Conservation (phyloP, 2,888 invertebrate species). For the Oxyscelio sp. region DNA sequence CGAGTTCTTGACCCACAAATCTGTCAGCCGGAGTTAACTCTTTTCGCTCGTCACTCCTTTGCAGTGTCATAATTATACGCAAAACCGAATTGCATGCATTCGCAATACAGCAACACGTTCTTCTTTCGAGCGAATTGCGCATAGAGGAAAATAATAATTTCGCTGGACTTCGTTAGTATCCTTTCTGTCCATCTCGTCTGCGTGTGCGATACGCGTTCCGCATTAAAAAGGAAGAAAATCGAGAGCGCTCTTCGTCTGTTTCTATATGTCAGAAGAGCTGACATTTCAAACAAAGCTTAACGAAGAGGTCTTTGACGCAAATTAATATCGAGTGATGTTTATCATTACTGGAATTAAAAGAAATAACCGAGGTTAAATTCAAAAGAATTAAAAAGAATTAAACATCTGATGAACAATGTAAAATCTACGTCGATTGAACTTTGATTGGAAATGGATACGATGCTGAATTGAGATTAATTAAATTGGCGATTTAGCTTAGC, state of each 20-base stretch:
- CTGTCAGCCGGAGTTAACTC: constrained; percentile 23
- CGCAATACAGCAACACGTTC: constrained; percentile 21
- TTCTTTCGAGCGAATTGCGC: constrained; percentile 21
- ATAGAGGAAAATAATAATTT: constrained; percentile 42
- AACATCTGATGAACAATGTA: too few species aligned
- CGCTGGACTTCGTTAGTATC: constrained; percentile 53
- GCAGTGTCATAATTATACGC: constrained; percentile 30
- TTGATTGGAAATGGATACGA: too few species aligned
- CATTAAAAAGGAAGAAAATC: constrained; percentile 41
- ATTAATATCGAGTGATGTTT: constrained; percentile 27
- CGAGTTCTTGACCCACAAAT: constrained; percentile 18
- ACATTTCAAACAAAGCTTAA: too few species aligned
- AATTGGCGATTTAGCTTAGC: too few species aligned
- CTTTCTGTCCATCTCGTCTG: constrained; percentile 34
- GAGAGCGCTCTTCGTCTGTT: too few species aligned
- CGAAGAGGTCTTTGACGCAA: constrained; percentile 4
- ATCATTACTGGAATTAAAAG: background rate
- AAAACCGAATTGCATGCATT: constrained; percentile 17
- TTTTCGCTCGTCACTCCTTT: constrained; percentile 17
- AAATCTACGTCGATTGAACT: too few species aligned
- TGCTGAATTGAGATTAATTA: too few species aligned
- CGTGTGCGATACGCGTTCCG: constrained; percentile 34
- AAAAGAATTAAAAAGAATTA: background rate
- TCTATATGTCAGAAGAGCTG: too few species aligned
- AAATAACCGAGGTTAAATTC: background rate